Conservation (phyloP, 2,113 vertebrate genomes). For the Clarias macrocephalus region DNA sequence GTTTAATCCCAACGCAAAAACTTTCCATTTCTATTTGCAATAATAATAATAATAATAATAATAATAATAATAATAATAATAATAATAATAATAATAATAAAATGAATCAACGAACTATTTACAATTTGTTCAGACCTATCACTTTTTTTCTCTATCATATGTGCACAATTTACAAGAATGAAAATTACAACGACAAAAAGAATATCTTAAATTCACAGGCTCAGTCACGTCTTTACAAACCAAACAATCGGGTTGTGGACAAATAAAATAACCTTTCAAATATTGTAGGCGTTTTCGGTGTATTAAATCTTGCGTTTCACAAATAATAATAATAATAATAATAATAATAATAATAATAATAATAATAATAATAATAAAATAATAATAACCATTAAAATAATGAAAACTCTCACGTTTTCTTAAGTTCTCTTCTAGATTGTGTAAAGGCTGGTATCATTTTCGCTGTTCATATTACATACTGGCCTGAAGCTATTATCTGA, state of each 20-base stretch:
- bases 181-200: slow-evolving; percentile 76
- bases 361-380: slow-evolving; percentile 13
- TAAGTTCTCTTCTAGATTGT: background rate
- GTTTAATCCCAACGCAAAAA: slow-evolving; percentile 72
- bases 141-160: slow-evolving; percentile 74
- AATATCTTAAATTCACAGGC: slow-evolving; percentile 74
- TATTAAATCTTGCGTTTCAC: slow-evolving; percentile 26
- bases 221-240: slow-evolving; percentile 80
- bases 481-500: slow-evolving; percentile 28
- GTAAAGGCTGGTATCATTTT: background rate
- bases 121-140: slow-evolving; percentile 70
- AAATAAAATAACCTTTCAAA: slow-evolving; percentile 72
- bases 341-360: slow-evolving; percentile 5
- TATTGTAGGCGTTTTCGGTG: slow-evolving; percentile 62
- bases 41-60: slow-evolving; percentile 28
- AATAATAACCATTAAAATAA: background rate
- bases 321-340: background rate
- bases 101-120: slow-evolving; percentile 84
- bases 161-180: slow-evolving; percentile 89
- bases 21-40: slow-evolving; percentile 59
- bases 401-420: background rate
- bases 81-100: slow-evolving; percentile 53
- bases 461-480: slow-evolving; percentile 6
- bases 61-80: slow-evolving; percentile 17
- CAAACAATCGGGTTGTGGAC: slow-evolving; percentile 65